Base-by-base conservation (phyloP, 2,888 invertebrate genomes). In the Athalia cordata region DNA sequence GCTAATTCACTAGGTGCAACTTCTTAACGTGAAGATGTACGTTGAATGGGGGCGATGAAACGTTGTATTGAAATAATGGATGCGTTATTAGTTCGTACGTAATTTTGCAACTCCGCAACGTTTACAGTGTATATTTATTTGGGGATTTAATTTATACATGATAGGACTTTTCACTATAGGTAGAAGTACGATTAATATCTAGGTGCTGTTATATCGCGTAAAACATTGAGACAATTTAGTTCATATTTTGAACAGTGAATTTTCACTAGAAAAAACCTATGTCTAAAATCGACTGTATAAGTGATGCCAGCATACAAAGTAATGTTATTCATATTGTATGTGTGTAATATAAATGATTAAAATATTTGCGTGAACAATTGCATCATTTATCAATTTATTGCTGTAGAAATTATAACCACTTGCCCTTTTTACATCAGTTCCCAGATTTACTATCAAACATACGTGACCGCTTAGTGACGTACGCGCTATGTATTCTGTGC, bases 281-380 rank as follows among this genome's bases (percentile, higher is more conserved):
- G 6, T 75, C 47, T n/a, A 75, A 64, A 62, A 50, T 43, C 78
- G 70, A 75, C 61, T 64, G 52, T 66, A 52, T 68, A 68, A 68
- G 43, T 29, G 52, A 52, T 29, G n/a, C 68, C 43, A n/a, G 52
- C 68, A 68, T 68, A 68, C 55, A 76, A 57, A 72, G 13, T 76
- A 65, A 80, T 81, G 80, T 81, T 84, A 85, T 86, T 84, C 83
- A 82, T 85, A 84, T 81, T 85, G 82, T 84, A 80, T 82, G 84
- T 82, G 81, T 87, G 84, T 86, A 86, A 83, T 77, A 85, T 85
- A 86, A 85, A 82, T 82, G 83, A 87, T 83, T 86, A 85, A 86
- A 85, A 82, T 80, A 76, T 57, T 64, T 66, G 74, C 77, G 78
- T 77, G 78, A 77, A 74, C n/a, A 62, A 80, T 65, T 75, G 74